Conservation (phyloP, 2,888 invertebrate genomes). For the Mayetiola destructor region DNA sequence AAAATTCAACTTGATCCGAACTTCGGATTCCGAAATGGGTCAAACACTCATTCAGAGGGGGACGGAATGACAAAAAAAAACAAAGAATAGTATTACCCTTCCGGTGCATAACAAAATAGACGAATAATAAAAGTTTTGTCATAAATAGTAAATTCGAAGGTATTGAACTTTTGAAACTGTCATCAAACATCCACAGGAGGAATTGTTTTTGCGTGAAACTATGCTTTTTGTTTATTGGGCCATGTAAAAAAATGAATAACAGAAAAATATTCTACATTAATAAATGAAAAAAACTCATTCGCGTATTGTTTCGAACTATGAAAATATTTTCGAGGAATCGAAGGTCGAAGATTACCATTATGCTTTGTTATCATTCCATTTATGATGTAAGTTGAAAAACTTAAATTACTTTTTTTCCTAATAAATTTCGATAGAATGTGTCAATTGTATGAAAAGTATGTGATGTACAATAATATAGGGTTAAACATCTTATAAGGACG, state of each 20-base stretch:
- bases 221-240: too few species aligned
- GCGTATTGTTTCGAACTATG: too few species aligned
- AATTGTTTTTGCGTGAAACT: too few species aligned
- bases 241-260: too few species aligned
- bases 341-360: too few species aligned
- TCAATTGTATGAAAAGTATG: neutral
- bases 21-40: neutral
- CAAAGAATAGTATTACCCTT: too few species aligned
- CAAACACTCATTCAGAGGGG: too few species aligned
- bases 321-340: too few species aligned
- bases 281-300: too few species aligned
- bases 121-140: neutral
- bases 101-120: neutral
- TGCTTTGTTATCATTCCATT: neutral
- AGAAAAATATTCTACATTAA: too few species aligned
- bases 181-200: neutral
- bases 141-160: neutral
- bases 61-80: too few species aligned
- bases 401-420: neutral
- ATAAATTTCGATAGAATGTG: neutral
- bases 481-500: neutral
- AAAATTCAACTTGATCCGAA: too few species aligned
- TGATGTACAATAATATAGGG: neutral
- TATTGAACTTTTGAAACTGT: neutral
- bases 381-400: neutral